Evolutionary conservation across 2,113 vertebrate genomes (phyloP).

Genomic region (Percopsis transmontana): DNA sequence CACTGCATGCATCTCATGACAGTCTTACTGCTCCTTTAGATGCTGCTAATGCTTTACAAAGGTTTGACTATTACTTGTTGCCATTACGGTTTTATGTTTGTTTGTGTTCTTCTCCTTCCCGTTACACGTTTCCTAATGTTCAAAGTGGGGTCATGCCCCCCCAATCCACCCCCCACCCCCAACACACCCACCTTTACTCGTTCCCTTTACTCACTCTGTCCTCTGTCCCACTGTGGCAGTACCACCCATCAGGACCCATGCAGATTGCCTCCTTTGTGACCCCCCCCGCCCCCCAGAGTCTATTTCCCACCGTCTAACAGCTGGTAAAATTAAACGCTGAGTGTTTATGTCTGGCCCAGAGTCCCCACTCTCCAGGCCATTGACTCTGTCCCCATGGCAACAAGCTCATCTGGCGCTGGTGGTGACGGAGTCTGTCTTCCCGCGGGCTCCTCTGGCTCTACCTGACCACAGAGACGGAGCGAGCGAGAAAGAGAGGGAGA

Average conservation of each 20-base stretch:
- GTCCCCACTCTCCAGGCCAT: conserved; percentile 74
- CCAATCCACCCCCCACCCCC: conserved; percentile 11
- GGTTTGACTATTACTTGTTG: not conserved
- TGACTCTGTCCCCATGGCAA: conserved; percentile 81
- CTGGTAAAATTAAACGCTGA: conserved; percentile 72
- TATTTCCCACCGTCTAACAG: conserved; percentile 63
- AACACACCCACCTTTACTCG: no score
- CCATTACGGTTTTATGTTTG: conserved; percentile 3
- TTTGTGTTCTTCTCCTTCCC: not conserved
- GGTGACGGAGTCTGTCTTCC: conserved; percentile 68
- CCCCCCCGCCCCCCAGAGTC: conserved; percentile 20
- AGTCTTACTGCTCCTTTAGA: conserved; percentile 11
- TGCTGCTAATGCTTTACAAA: not conserved
- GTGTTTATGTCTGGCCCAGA: conserved; percentile 74
- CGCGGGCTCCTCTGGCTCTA: conserved; percentile 40
- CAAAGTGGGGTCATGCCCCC: not conserved
- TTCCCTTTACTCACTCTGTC: not conserved
- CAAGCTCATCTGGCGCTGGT: conserved; percentile 74
- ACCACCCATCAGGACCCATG: conserved; percentile 32
- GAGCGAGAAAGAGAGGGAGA: conserved; percentile 7
- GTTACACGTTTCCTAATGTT: not conserved
- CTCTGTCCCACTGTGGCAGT: conserved; percentile 53
- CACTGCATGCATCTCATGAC: conserved; percentile 50
- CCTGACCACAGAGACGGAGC: conserved; percentile 45
- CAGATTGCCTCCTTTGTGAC: conserved; percentile 46